phyloP scores from a whole-genome alignment of 1,140 invertebrate species.

The Tribolium madens region DNA sequence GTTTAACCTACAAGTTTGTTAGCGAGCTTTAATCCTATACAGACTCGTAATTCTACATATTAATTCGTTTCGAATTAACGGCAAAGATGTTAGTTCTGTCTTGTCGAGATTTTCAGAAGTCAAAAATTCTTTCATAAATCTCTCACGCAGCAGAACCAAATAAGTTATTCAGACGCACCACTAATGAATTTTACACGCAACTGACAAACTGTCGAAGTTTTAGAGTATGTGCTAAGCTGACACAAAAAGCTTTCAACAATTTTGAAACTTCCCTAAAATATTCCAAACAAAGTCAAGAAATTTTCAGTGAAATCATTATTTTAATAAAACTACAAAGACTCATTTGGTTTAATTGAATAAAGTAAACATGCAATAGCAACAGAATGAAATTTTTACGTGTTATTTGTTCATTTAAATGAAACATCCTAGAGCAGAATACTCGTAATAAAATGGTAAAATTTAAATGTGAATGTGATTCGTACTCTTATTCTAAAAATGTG shows the following conservation, averaged over 20 bases:
- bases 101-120: neutral
- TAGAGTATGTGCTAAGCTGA: neutral
- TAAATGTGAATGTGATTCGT: too few species aligned
- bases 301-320: too few species aligned
- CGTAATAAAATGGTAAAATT: too few species aligned
- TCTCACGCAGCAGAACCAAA: neutral
- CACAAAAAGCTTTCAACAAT: neutral
- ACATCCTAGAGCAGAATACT: too few species aligned
- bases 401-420: too few species aligned
- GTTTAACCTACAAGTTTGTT: constrained; percentile 52
- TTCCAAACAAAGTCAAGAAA: neutral
- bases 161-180: neutral
- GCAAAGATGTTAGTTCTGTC: neutral
- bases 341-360: too few species aligned
- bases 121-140: neutral
- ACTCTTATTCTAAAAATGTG: too few species aligned
- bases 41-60: constrained; percentile 32
- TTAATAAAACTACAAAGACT: too few species aligned
- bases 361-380: too few species aligned
- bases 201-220: neutral
- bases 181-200: neutral
- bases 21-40: constrained; percentile 48
- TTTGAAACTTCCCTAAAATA: neutral
- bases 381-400: too few species aligned
- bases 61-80: constrained; percentile 1